phyloP scores from a whole-genome alignment of 2,113 vertebrate species.

The Tauraco erythrolophus region DNA sequence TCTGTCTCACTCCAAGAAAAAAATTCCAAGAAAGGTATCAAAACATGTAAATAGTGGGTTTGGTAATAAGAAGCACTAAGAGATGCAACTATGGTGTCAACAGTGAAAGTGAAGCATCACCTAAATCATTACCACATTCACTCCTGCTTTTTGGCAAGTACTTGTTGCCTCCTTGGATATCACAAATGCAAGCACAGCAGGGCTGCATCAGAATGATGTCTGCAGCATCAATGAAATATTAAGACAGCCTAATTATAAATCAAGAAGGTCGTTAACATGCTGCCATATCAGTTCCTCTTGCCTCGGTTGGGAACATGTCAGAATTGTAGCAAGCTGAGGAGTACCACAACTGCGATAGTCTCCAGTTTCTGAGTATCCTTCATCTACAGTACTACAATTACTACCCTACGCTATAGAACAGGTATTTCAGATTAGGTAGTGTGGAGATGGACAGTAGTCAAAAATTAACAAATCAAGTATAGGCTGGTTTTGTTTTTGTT shows the following conservation, averaged over 20 bases:
- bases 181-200: not conserved
- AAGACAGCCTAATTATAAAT: not conserved
- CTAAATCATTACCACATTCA: not conserved
- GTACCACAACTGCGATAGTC: not conserved
- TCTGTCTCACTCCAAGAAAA: not conserved
- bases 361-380: not conserved
- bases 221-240: not conserved
- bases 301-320: not conserved
- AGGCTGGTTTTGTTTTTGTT: not conserved
- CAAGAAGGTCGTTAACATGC: not conserved
- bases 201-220: not conserved
- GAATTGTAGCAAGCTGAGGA: not conserved
- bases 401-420: not conserved
- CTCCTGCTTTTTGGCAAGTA: not conserved
- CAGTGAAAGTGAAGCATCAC: accelerated
- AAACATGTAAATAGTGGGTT: not conserved
- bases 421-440: not conserved
- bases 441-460: not conserved
- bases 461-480: not conserved
- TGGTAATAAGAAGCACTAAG: not conserved
- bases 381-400: not conserved
- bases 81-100: not conserved
- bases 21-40: not conserved
- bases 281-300: not conserved
- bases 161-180: not conserved